Evolutionary conservation across 1,140 invertebrate genomes (phyloP).

Genomic region (Cydia strobilella): DNA sequence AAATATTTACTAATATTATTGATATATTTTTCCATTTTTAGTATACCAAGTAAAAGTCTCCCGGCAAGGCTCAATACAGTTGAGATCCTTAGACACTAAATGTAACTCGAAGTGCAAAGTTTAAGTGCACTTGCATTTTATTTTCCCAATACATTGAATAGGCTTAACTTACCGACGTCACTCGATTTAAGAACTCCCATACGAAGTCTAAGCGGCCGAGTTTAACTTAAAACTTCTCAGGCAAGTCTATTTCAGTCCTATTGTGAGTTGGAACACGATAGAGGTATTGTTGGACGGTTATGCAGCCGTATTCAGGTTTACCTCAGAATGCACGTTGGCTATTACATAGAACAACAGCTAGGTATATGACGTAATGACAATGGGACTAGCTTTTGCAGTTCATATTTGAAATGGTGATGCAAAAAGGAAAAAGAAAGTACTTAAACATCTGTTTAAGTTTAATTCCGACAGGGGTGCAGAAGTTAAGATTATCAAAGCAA

Average conservation of each 20-base stretch:
- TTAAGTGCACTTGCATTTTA: background rate
- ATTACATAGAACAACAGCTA: conserved; percentile 15
- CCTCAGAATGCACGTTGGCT: conserved; percentile 13
- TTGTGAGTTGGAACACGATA: background rate
- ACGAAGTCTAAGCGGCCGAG: conserved; percentile 6
- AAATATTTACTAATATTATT: too few relatives aligned
- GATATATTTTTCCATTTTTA: too few relatives aligned
- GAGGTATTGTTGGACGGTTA: background rate
- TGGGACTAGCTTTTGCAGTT: background rate
- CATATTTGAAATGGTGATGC: background rate
- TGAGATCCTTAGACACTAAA: background rate
- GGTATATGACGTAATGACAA: background rate
- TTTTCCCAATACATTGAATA: background rate
- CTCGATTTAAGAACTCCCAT: conserved; percentile 5
- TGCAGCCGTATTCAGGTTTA: background rate
- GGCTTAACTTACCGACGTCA: conserved; percentile 10
- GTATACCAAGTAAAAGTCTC: background rate
- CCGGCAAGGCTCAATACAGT: background rate
- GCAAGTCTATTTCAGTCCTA: conserved; percentile 12
- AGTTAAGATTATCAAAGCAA: too few relatives aligned
- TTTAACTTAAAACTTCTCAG: conserved; percentile 5
- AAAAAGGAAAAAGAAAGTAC: too few relatives aligned
- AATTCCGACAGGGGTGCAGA: too few relatives aligned
- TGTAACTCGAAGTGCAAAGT: background rate
- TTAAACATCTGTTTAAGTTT: too few relatives aligned